Conservation (phyloP, 2,888 invertebrate genomes). For the Phasia obesa region DNA sequence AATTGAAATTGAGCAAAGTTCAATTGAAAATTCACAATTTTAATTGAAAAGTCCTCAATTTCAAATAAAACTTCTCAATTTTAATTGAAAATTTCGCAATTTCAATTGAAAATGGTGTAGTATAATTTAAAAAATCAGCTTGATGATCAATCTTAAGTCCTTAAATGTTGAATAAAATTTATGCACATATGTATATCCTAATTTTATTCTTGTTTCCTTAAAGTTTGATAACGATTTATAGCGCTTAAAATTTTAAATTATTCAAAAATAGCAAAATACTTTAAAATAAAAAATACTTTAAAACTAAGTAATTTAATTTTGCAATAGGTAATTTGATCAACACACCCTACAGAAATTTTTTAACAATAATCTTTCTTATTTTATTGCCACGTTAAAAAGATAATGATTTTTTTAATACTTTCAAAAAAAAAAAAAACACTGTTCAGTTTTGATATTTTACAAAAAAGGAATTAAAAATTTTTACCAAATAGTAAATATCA, state of each 20-base stretch:
- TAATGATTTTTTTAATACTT: neutral
- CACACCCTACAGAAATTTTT: conserved; percentile 4
- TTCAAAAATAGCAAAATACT: neutral
- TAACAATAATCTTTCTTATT: too few species aligned
- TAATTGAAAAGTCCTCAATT: too few species aligned
- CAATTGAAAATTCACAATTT: too few species aligned
- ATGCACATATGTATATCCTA: neutral
- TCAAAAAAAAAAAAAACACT: too few species aligned
- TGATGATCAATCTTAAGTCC: conserved; percentile 1
- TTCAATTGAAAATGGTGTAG: too few species aligned
- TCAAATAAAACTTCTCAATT: too few species aligned
- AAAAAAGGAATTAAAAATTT: conserved; percentile 9
- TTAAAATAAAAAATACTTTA: neutral
- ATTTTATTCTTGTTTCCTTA: neutral
- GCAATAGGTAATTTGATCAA: conserved; percentile 15
- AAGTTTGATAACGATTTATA: conserved; percentile 1
- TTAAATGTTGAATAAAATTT: neutral
- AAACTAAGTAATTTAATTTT: neutral
- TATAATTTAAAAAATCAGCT: neutral
- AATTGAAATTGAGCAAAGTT: too few species aligned
- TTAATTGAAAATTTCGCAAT: too few species aligned
- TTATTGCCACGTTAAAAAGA: neutral
- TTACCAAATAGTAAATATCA: conserved; percentile 7
- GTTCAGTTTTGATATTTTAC: too few species aligned
- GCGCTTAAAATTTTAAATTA: conserved; percentile 5